A percentile compares a stretch with the other conserved stretches of the same genome.
These are phyloP conservation scores for Motacilla alba DNA, from an alignment of 2,113 vertebrate species.

Conservation along the genomic window DNA sequence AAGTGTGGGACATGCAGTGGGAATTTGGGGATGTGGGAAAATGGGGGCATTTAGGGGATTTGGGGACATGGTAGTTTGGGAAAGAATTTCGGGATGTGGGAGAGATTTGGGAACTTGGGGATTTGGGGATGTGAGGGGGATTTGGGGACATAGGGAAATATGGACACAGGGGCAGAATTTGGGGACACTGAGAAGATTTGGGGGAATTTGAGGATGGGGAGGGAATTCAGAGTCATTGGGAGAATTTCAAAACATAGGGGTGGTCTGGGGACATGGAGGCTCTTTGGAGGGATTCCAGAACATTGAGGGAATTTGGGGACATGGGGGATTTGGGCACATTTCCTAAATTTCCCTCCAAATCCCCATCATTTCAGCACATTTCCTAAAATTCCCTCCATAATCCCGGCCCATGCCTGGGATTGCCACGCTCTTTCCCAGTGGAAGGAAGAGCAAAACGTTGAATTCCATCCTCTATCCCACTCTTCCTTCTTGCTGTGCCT, in stretches of 20 bases:
- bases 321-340: background rate
- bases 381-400: background rate
- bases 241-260: background rate
- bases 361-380: background rate
- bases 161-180: background rate
- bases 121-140: background rate
- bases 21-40: background rate
- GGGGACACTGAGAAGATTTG: background rate
- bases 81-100: background rate
- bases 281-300: background rate
- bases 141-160: background rate
- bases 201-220: background rate
- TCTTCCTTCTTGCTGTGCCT: background rate
- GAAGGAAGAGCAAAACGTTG: background rate
- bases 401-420: no score
- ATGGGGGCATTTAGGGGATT: accelerated
- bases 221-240: background rate
- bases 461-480: background rate
- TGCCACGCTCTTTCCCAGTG: accelerated
- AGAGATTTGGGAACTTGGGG: no score
- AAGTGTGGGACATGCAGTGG: background rate
- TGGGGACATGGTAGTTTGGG: background rate
- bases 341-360: background rate
- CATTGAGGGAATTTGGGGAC: background rate
- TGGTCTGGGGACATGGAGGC: background rate